A percentile compares a stretch with the other conserved stretches of the same genome.
Evolutionary conservation across 2,888 invertebrate genomes (phyloP).

Genomic region (Halocaridina rubra): DNA sequence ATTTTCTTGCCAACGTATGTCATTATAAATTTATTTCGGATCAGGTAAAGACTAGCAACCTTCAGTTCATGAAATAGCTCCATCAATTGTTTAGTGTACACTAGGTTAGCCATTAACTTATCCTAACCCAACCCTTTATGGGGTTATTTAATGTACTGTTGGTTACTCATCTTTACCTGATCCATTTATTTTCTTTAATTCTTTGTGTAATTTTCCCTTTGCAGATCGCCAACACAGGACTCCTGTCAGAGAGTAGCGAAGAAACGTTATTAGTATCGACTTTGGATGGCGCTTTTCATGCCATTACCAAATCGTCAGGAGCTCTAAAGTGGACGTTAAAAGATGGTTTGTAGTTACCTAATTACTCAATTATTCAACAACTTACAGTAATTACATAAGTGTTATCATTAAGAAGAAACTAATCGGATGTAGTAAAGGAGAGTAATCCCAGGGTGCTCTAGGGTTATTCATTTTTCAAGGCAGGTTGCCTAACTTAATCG

Average conservation of each 20-base stretch:
- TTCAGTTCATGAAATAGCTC: too few species aligned
- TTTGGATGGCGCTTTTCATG: slow-evolving; percentile 90
- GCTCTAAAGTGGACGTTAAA: slow-evolving; percentile 89
- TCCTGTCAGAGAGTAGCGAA: slow-evolving; percentile 49
- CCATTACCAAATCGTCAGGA: slow-evolving; percentile 88
- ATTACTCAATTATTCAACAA: too few species aligned
- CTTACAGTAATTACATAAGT: neutral
- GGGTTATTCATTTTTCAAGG: too few species aligned
- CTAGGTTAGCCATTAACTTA: too few species aligned
- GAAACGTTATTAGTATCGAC: slow-evolving; percentile 84
- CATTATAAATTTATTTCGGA: too few species aligned
- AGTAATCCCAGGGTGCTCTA: too few species aligned
- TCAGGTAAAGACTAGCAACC: too few species aligned
- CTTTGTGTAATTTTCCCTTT: neutral
- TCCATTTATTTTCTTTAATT: neutral
- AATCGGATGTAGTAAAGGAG: too few species aligned
- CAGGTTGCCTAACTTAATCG: too few species aligned
- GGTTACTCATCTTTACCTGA: neutral
- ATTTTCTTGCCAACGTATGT: too few species aligned
- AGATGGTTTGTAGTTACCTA: slow-evolving; percentile 50
- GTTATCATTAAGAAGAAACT: too few species aligned
- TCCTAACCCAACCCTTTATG: neutral
- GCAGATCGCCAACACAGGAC: slow-evolving; percentile 52
- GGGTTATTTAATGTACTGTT: neutral
- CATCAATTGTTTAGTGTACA: too few species aligned